Base-by-base conservation (phyloP, 2,797 vertebrate genomes). In the Sebastes oblongus region DNA sequence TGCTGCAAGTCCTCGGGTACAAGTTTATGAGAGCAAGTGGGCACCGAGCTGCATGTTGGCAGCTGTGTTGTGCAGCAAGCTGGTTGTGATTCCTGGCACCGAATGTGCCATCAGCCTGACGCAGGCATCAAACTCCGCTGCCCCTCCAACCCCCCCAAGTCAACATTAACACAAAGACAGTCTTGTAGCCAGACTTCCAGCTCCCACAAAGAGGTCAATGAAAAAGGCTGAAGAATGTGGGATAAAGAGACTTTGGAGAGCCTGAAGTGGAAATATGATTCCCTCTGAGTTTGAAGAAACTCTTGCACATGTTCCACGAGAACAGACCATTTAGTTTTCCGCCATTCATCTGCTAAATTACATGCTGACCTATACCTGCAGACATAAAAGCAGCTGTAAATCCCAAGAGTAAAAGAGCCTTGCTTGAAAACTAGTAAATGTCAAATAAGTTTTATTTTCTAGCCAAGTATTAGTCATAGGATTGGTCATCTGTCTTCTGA, bases 31-130 rank as follows among this genome's bases (percentile, higher is more conserved):
- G 29, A 77, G 79, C 12, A 66, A 89, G 56, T 59, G 83, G 72
- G 78, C 80, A 80, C 55, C 36, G 62, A 75, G 77, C 89, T 54
- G 56, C 66, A 72, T 85, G 85, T 87, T 86, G 90, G 88, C 80
- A 81, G 80, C 81, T 72, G 85, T 83, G 78, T 68, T 52, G 50
- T 67, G 52, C 78, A 83, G 73, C 78, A 73, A 80, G 81, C 85
- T 76, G 46, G 78, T 83, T 83, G 73, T 66, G 79, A 85, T 84
- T 81, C 72, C 85, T 90, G 86, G 77, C 78, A 86, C 66, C 67
- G 79, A 84, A 82, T 69, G 75, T 67, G 61, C 77, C 80, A 77
- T 85, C 75, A 79, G 60, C 54, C 34, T 64, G 25, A 69, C 66
- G 62, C 72, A 68, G 75, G 34, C 39, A 67, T 83, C 70, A 85